Percentiles rank a stretch among this genome's conserved stretches.
phyloP scores from a whole-genome alignment of 2,888 invertebrate genomes.

The Leptinotarsa tumamoca region DNA sequence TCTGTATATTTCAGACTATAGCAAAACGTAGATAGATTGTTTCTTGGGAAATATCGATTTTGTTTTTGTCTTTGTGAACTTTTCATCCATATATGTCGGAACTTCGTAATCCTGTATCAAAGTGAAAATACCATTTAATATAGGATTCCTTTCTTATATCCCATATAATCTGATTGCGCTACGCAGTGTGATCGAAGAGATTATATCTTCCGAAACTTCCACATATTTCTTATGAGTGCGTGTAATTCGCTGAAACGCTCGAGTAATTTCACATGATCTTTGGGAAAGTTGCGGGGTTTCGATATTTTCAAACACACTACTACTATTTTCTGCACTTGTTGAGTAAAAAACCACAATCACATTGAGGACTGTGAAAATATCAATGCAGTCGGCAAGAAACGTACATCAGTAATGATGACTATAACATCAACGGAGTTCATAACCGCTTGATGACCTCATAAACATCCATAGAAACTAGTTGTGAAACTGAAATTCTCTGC shows the following conservation, averaged over 20 bases:
- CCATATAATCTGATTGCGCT: constrained; percentile 4
- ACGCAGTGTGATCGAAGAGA: not conserved
- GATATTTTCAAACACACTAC: constrained; percentile 26
- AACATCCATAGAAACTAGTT: too few species aligned
- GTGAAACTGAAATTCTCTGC: too few species aligned
- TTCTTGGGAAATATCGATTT: constrained; percentile 9
- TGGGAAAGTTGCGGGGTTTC: constrained; percentile 34
- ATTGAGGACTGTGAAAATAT: too few species aligned
- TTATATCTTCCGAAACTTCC: not conserved
- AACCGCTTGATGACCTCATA: too few species aligned
- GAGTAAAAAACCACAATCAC: too few species aligned
- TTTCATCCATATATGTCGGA: constrained; percentile 1
- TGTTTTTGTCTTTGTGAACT: not conserved
- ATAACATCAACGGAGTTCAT: too few species aligned
- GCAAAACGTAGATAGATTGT: too few species aligned
- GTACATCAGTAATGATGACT: too few species aligned
- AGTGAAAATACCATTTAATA: constrained; percentile 12
- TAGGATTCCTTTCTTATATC: constrained; percentile 1
- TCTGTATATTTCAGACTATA: too few species aligned
- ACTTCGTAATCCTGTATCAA: constrained; percentile 10
- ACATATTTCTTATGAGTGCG: not conserved
- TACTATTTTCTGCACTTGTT: too few species aligned
- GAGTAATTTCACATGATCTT: constrained; percentile 44
- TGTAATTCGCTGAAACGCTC: constrained; percentile 32
- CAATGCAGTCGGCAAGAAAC: too few species aligned